Evolutionary conservation across 2,797 vertebrate species (phyloP).

Genomic region (Nasua narica): DNA sequence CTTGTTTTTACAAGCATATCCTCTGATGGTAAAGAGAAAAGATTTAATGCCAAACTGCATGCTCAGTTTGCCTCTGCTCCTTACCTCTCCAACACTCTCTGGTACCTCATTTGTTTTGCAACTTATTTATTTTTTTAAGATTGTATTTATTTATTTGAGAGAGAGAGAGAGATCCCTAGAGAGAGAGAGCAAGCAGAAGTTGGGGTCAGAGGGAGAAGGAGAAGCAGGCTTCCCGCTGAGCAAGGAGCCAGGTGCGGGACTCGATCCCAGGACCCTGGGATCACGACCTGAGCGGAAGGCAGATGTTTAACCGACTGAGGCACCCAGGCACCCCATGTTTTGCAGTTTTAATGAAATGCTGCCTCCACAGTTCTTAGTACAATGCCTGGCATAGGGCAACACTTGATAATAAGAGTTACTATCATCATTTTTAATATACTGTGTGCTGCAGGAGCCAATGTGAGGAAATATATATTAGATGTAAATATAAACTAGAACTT

Average conservation of each 20-base stretch:
- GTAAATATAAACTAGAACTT: not conserved
- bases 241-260: not conserved
- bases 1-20: not conserved
- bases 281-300: not conserved
- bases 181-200: not conserved
- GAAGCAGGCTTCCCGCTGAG: not conserved
- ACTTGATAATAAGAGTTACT: not conserved
- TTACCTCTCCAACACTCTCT: not conserved
- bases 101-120: not conserved
- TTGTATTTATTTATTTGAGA: not conserved
- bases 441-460: not conserved
- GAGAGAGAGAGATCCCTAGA: too few relatives aligned
- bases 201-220: not conserved
- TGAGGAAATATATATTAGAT: not conserved
- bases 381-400: not conserved
- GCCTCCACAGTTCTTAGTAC: not conserved
- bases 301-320: not conserved
- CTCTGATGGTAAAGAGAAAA: not conserved
- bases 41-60: not conserved
- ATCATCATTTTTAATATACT: not conserved
- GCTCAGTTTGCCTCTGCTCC: not conserved
- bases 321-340: not conserved
- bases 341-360: constrained; percentile 11
- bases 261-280: not conserved
- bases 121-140: not conserved